These are phyloP conservation scores for Thamnaconus septentrionalis DNA, from an alignment of 2,113 vertebrate genomes.

Conservation along the genomic window DNA sequence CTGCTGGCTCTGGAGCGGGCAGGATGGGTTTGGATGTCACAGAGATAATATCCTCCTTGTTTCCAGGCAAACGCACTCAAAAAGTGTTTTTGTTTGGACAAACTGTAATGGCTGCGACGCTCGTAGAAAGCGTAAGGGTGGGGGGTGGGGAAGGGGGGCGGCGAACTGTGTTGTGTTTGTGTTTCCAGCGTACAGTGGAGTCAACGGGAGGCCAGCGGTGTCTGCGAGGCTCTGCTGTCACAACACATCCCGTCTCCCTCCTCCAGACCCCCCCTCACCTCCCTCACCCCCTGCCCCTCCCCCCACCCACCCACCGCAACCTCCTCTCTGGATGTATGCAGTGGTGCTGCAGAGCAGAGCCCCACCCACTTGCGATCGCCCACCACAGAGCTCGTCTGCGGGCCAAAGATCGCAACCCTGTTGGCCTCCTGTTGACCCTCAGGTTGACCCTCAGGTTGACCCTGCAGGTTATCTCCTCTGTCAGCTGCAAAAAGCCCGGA, in stretches of 20 bases:
- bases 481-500: conserved; percentile 63
- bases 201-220: conserved; percentile 70
- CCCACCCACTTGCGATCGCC: conserved; percentile 5
- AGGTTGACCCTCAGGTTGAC: conserved; percentile 28
- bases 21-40: conserved; percentile 23
- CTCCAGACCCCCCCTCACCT: conserved; percentile 7
- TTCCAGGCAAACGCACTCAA: conserved; percentile 9
- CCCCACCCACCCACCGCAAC: neutral
- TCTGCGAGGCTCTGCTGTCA: conserved; percentile 72
- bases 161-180: conserved; percentile 9
- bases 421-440: conserved; percentile 71
- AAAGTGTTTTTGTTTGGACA: conserved; percentile 42
- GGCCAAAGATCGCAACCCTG: conserved; percentile 12
- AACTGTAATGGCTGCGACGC: conserved; percentile 11
- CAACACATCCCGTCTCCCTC: conserved; percentile 49
- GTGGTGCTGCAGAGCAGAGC: neutral
- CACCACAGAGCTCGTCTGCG: conserved; percentile 14
- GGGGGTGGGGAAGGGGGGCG: neutral
- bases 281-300: neutral
- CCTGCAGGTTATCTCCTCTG: conserved; percentile 51
- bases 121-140: neutral
- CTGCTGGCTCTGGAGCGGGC: conserved; percentile 10
- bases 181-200: conserved; percentile 61
- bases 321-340: conserved; percentile 17
- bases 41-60: conserved; percentile 19